Evolutionary conservation across 2,888 invertebrate genomes (phyloP).

Genomic region (Nomada flava): DNA sequence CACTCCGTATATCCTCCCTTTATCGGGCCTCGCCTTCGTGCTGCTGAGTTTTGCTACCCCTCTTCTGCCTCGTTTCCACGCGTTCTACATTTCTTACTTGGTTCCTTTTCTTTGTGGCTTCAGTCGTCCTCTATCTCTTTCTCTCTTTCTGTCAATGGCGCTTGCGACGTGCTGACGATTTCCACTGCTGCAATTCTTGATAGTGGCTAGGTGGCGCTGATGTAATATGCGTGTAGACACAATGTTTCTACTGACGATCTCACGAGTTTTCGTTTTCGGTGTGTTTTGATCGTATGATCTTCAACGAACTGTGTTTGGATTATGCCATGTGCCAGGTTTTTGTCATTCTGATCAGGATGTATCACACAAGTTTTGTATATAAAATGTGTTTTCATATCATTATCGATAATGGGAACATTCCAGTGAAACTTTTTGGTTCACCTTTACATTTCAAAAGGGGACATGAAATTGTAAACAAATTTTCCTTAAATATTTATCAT

Average conservation of each 20-base stretch:
- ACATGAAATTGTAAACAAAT: too few relatives aligned
- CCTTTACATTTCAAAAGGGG: too few relatives aligned
- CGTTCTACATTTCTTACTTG: neutral
- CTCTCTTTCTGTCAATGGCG: neutral
- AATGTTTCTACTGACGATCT: neutral
- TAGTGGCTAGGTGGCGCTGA: neutral
- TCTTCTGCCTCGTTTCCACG: conserved; percentile 17
- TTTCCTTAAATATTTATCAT: too few relatives aligned
- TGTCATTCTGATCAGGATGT: conserved; percentile 27
- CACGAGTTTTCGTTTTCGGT: conserved; percentile 42
- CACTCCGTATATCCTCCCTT: conserved; percentile 63
- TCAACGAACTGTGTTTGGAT: neutral
- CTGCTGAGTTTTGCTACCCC: conserved; percentile 12
- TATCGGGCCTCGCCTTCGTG: conserved; percentile 52
- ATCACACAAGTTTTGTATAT: too few relatives aligned
- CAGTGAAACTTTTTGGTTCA: too few relatives aligned
- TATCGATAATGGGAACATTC: too few relatives aligned
- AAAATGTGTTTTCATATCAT: too few relatives aligned
- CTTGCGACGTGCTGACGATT: neutral
- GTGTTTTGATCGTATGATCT: conserved; percentile 52
- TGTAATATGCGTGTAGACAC: conserved; percentile 23
- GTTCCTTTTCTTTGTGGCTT: neutral
- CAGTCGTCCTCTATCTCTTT: neutral
- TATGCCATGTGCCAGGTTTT: neutral
- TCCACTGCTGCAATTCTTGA: conserved; percentile 18